phyloP scores from a whole-genome alignment of 2,797 vertebrate genomes.

The Cryptoprocta ferox region DNA sequence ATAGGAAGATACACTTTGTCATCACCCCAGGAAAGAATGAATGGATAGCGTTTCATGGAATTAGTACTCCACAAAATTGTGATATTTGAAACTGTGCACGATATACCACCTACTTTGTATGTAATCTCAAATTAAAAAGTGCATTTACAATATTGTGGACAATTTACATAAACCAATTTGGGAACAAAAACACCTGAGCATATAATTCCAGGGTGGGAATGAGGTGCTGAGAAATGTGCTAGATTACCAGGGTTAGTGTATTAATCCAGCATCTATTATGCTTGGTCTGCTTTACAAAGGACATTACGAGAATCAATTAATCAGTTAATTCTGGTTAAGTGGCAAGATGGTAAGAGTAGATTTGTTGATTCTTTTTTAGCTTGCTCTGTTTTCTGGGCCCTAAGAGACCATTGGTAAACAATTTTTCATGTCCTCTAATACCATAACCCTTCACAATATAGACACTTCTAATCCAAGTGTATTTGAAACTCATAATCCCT shows the following conservation, averaged over 20 bases:
- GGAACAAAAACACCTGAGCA: background rate
- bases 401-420: background rate
- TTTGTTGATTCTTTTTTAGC: background rate
- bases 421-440: background rate
- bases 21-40: background rate
- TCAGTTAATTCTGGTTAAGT: background rate
- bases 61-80: fast-evolving
- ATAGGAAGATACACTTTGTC: background rate
- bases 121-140: background rate
- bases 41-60: fast-evolving
- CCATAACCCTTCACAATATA: background rate
- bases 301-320: background rate
- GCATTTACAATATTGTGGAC: background rate
- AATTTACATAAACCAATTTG: background rate
- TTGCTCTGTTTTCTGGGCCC: background rate
- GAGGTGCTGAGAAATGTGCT: background rate
- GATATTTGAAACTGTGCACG: background rate
- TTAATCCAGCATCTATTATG: background rate
- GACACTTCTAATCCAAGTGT: background rate
- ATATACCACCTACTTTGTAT: background rate
- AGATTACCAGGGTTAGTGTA: background rate
- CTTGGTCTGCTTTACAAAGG: background rate
- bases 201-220: background rate
- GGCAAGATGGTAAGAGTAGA: background rate
- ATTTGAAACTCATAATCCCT: background rate